Conservation (phyloP, 1,140 invertebrate genomes). For the Sitophilus oryzae region DNA sequence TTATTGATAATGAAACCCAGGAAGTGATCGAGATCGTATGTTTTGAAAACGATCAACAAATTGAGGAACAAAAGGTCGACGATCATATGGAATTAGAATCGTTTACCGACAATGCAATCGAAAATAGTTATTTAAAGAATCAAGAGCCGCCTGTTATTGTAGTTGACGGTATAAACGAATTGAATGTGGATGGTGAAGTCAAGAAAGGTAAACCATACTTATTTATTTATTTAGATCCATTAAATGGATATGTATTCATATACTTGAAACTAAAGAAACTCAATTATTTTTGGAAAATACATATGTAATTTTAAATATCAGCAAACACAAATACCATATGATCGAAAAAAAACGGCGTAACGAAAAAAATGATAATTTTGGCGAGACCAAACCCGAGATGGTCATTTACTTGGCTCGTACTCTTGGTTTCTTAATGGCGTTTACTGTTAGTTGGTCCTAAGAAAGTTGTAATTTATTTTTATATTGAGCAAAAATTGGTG, state of each 20-base stretch:
- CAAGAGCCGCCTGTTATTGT: constrained; percentile 14
- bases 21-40: constrained; percentile 19
- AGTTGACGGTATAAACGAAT: constrained; percentile 7
- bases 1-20: constrained; percentile 9
- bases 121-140: background rate
- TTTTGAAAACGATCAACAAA: constrained; percentile 11
- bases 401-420: too few relatives aligned
- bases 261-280: too few relatives aligned
- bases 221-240: background rate
- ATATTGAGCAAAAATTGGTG: too few relatives aligned
- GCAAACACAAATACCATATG: too few relatives aligned
- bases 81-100: constrained; percentile 14
- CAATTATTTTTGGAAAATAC: too few relatives aligned
- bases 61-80: background rate
- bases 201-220: constrained; percentile 5
- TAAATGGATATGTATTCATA: background rate
- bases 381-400: too few relatives aligned
- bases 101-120: constrained; percentile 7
- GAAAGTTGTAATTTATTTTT: too few relatives aligned
- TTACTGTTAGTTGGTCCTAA: too few relatives aligned
- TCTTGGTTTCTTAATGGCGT: too few relatives aligned
- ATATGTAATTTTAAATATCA: too few relatives aligned
- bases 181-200: background rate
- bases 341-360: too few relatives aligned
- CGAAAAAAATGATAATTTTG: too few relatives aligned